These are phyloP conservation scores for Anagrus nilaparvatae DNA, from an alignment of 1,140 invertebrate species.

Conservation along the genomic window DNA sequence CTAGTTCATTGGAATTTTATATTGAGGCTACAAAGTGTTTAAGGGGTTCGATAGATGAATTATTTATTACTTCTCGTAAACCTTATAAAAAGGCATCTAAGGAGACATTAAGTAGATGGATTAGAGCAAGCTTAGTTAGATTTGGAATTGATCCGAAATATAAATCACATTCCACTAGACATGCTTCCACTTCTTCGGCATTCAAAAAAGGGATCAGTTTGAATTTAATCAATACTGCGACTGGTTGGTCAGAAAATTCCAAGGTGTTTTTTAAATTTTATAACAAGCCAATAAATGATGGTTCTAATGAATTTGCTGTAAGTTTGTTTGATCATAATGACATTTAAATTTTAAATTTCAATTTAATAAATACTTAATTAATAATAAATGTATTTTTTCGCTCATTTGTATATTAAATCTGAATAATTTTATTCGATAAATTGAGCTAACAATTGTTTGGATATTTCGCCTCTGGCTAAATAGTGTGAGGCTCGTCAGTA, in stretches of 20 bases:
- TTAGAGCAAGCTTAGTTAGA: background rate
- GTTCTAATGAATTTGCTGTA: too few species aligned
- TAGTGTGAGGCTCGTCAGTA: too few species aligned
- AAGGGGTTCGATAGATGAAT: background rate
- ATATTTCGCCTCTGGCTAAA: too few species aligned
- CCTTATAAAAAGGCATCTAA: conserved; percentile 7
- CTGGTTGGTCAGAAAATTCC: conserved; percentile 7
- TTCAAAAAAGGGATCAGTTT: background rate
- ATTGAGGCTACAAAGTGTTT: background rate
- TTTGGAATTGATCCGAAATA: conserved; percentile 2
- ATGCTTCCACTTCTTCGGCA: background rate
- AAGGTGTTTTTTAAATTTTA: conserved; percentile 4
- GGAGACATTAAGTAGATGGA: conserved; percentile 8
- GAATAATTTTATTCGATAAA: too few species aligned
- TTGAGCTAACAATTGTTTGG: too few species aligned
- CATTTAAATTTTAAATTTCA: too few species aligned
- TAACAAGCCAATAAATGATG: conserved; percentile 2
- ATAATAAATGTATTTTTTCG: too few species aligned
- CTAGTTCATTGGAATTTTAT: conserved; percentile 7
- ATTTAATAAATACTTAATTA: too few species aligned
- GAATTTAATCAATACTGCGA: background rate
- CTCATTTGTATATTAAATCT: too few species aligned
- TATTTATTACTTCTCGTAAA: conserved; percentile 3
- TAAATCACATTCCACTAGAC: conserved; percentile 4
- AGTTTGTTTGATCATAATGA: too few species aligned